Percentiles rank a stretch among this genome's conserved stretches.
Evolutionary conservation across 2,888 invertebrate genomes (phyloP).

Genomic region (Disparrhopalites patrizii): DNA sequence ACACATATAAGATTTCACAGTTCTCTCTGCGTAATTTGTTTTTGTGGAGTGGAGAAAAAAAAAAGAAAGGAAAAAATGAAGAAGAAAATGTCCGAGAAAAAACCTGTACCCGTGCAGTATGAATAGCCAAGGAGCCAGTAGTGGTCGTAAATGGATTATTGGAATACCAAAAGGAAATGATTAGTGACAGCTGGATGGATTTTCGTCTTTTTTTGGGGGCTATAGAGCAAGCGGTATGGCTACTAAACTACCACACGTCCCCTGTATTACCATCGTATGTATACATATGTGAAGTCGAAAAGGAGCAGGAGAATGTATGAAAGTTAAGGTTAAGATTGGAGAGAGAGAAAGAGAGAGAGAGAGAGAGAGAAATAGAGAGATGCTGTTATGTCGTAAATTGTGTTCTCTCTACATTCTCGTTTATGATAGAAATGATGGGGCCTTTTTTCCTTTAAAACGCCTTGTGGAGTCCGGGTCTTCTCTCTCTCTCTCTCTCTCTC

Average conservation of each 20-base stretch:
- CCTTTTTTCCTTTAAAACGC: conserved; percentile 14
- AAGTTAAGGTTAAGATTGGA: conserved; percentile 8
- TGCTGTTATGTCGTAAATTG: conserved; percentile 25
- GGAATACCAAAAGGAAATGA: conserved; percentile 27
- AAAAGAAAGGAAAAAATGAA: neutral
- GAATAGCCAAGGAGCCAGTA: conserved; percentile 1
- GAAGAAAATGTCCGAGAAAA: neutral
- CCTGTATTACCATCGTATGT: too few species aligned
- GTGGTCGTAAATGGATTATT: conserved; percentile 21
- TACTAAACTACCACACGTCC: too few species aligned
- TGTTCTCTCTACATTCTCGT: conserved; percentile 11
- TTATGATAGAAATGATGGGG: conserved; percentile 11
- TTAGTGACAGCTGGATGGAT: conserved; percentile 28
- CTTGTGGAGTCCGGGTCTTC: conserved; percentile 22
- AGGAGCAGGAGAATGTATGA: conserved; percentile 15
- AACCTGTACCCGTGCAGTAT: neutral
- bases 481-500: neutral
- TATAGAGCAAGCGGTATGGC: too few species aligned
- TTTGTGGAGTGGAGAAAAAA: neutral
- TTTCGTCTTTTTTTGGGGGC: too few species aligned
- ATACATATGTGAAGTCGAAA: neutral
- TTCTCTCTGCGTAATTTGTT: too few species aligned
- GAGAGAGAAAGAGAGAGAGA: conserved; percentile 1
- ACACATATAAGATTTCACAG: too few species aligned
- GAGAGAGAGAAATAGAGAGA: too few species aligned